Evolutionary conservation across 2,113 vertebrate species (phyloP).

Genomic region (Sinocyclocheilus grahami): DNA sequence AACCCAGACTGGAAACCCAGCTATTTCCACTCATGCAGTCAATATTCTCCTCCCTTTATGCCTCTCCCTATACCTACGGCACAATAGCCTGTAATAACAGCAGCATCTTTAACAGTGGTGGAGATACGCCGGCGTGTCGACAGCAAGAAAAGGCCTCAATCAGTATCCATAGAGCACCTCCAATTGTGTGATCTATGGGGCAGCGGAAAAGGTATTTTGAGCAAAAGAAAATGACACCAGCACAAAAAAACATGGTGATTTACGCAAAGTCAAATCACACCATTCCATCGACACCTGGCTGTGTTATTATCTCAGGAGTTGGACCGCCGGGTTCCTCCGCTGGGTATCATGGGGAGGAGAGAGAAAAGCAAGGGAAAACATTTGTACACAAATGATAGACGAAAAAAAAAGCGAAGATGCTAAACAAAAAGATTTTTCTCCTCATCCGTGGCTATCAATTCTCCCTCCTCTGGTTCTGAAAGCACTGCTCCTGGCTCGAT

Average conservation of each 20-base stretch:
- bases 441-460: slow-evolving; percentile 70
- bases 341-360: slow-evolving; percentile 53
- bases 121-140: slow-evolving; percentile 49
- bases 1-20: too few relatives aligned
- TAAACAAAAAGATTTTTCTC: slow-evolving; percentile 65
- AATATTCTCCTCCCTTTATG: slow-evolving; percentile 54
- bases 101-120: slow-evolving; percentile 49
- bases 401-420: too few relatives aligned
- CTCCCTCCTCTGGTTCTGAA: slow-evolving; percentile 80
- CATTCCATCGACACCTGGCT: slow-evolving; percentile 75
- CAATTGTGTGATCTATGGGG: slow-evolving; percentile 73
- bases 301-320: slow-evolving; percentile 81
- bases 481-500: slow-evolving; percentile 82
- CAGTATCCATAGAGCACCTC: slow-evolving; percentile 76
- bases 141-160: slow-evolving; percentile 70
- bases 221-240: slow-evolving; percentile 77
- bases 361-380: slow-evolving; percentile 65
- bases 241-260: slow-evolving; percentile 73
- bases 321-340: slow-evolving; percentile 64
- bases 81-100: slow-evolving; percentile 54
- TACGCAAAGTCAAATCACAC: slow-evolving; percentile 79
- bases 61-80: slow-evolving; percentile 60
- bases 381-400: slow-evolving; percentile 53
- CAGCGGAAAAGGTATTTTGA: slow-evolving; percentile 76
- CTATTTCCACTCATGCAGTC: neutral